These are phyloP conservation scores for Lepus townsendii DNA, from an alignment of 2,797 vertebrate genomes.

Conservation along the genomic window DNA sequence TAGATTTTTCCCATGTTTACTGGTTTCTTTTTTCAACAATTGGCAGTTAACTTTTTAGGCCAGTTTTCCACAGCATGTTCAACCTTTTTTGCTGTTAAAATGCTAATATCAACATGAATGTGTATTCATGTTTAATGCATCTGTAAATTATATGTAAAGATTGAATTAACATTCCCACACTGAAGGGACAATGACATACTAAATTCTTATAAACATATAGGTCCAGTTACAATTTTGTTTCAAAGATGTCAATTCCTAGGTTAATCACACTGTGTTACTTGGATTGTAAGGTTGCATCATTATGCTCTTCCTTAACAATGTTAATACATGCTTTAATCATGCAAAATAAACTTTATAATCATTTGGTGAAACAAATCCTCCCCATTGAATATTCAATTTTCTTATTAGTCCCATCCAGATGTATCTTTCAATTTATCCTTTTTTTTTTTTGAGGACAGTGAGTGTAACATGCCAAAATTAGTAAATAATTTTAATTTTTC, in stretches of 20 bases:
- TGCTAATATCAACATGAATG: not conserved
- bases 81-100: not conserved
- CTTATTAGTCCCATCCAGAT: not conserved
- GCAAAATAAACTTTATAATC: conserved; percentile 45
- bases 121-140: not conserved
- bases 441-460: not conserved
- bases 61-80: not conserved
- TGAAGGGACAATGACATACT: not conserved
- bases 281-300: not conserved
- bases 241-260: not conserved
- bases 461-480: no score
- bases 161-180: not conserved
- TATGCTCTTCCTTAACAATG: not conserved
- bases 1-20: not conserved
- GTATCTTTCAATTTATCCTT: not conserved
- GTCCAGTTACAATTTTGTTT: not conserved
- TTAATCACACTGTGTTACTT: not conserved
- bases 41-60: not conserved
- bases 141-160: not conserved
- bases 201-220: not conserved
- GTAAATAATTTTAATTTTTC: not conserved
- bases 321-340: not conserved
- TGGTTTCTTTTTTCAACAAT: not conserved
- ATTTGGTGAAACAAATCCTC: conserved; percentile 12
- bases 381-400: not conserved